Evolutionary conservation across 2,113 vertebrate genomes (phyloP).

Genomic region (Ammodytes dubius): DNA sequence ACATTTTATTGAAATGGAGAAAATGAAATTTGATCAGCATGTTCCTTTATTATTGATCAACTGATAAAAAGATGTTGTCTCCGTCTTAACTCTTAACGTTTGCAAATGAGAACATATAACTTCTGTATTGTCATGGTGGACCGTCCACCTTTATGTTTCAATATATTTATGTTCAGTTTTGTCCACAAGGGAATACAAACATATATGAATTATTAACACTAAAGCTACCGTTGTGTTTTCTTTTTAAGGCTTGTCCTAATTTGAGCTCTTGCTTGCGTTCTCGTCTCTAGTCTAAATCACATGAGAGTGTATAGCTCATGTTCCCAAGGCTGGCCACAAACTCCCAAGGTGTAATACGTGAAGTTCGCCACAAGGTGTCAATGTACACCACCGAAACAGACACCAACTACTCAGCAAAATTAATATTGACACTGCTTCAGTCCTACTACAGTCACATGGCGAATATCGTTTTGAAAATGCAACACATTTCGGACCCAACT

Average conservation of each 20-base stretch:
- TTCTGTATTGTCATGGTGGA: slow-evolving; percentile 35
- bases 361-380: slow-evolving; percentile 18
- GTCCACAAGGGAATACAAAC: slow-evolving; percentile 42
- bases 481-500: background rate
- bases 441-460: background rate
- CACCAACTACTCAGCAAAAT: background rate
- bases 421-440: background rate
- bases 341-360: background rate
- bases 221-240: background rate
- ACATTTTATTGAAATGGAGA: background rate
- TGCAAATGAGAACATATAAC: slow-evolving; percentile 28
- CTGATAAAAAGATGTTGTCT: background rate
- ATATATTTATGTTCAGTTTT: slow-evolving; percentile 52
- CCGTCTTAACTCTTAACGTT: slow-evolving; percentile 6
- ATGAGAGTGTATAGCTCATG: background rate
- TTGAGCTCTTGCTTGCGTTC: background rate
- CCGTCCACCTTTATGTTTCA: slow-evolving; percentile 40
- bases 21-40: slow-evolving; percentile 16
- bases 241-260: background rate
- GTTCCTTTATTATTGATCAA: slow-evolving; percentile 6
- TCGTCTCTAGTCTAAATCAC: too few relatives aligned
- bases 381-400: slow-evolving; percentile 4
- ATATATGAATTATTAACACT: background rate
- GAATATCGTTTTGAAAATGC: too few relatives aligned
- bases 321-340: background rate